Conservation (phyloP, 2,888 invertebrate genomes). For the Acheta domesticus region DNA sequence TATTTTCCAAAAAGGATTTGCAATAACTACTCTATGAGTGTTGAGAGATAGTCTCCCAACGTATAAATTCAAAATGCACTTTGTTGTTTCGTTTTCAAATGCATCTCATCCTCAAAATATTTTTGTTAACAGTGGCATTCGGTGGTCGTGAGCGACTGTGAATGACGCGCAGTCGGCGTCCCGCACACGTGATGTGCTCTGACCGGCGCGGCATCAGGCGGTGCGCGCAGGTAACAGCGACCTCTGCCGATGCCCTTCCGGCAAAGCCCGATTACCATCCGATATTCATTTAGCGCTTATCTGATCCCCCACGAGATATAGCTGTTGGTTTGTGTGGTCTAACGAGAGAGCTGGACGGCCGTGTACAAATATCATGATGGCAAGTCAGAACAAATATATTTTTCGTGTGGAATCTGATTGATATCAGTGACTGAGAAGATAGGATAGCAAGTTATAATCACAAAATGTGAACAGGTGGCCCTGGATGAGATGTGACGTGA, state of each 20-base stretch:
- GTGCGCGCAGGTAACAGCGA: too few species aligned
- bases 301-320: not conserved
- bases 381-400: conserved; percentile 9
- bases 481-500: not conserved
- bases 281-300: conserved; percentile 5
- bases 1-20: too few species aligned
- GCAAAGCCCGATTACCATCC: not conserved
- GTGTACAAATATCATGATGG: not conserved
- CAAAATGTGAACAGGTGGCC: not conserved
- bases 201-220: too few species aligned
- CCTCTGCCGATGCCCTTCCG: not conserved
- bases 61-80: too few species aligned
- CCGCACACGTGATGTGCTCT: too few species aligned
- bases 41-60: too few species aligned
- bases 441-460: conserved; percentile 1
- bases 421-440: conserved; percentile 18
- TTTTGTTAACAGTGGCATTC: too few species aligned
- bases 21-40: too few species aligned
- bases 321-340: conserved; percentile 18
- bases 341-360: not conserved
- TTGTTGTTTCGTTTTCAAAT: too few species aligned
- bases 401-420: not conserved
- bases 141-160: too few species aligned
- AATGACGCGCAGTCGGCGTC: too few species aligned
- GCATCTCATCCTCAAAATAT: too few species aligned